phyloP scores from a whole-genome alignment of 2,113 vertebrate species.

The Conger conger region DNA sequence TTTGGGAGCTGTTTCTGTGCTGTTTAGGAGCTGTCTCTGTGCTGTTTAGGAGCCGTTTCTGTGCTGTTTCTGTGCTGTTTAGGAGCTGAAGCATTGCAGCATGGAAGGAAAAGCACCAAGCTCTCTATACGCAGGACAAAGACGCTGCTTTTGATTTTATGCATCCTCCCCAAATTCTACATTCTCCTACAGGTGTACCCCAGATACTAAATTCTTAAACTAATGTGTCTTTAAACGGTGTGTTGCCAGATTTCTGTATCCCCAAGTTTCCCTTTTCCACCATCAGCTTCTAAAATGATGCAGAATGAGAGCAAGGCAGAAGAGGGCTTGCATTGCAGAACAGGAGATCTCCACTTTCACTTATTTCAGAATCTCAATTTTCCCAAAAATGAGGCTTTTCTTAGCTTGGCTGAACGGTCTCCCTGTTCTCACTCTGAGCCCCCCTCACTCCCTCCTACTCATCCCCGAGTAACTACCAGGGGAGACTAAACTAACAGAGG shows the following conservation, averaged over 20 bases:
- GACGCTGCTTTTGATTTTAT: too few species aligned
- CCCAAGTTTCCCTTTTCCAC: not conserved
- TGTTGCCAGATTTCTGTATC: not conserved
- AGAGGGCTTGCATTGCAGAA: not conserved
- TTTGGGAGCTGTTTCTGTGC: too few species aligned
- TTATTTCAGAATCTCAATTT: not conserved
- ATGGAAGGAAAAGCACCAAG: too few species aligned
- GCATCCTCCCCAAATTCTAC: not conserved
- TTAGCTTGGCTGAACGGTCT: not conserved
- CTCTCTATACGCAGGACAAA: too few species aligned
- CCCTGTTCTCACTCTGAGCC: conserved; percentile 7
- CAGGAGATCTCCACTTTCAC: not conserved
- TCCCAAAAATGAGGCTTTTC: conserved; percentile 20
- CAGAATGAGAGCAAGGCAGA: not conserved
- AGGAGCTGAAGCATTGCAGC: too few species aligned
- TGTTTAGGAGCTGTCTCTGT: too few species aligned
- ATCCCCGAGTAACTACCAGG: conserved; percentile 11
- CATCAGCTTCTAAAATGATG: not conserved
- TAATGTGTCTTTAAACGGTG: not conserved
- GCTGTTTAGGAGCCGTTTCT: too few species aligned
- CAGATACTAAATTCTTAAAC: not conserved
- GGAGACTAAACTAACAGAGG: conserved; percentile 63
- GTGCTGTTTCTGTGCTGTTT: too few species aligned
- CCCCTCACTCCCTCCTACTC: conserved; percentile 23
- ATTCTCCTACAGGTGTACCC: not conserved